Evolutionary conservation across 64 coral and sea anemone species (phyloP).

Genomic region (Montipora cactus): DNA sequence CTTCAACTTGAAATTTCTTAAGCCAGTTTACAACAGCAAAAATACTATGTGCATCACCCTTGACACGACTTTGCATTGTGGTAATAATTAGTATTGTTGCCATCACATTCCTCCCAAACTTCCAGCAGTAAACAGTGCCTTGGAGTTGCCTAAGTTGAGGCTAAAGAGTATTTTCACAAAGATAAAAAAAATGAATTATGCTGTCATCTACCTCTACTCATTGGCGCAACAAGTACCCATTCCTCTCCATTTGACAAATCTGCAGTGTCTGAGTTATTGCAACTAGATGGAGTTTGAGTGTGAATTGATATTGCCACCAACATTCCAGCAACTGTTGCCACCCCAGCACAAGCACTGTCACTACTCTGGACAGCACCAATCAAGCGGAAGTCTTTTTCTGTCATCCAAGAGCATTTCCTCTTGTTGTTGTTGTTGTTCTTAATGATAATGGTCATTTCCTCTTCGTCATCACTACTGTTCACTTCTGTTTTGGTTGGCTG

Average conservation of each 20-base stretch:
- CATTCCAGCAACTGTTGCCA: constrained; percentile 65
- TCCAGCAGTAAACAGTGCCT: too few species aligned
- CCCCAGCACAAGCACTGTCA: constrained; percentile 87
- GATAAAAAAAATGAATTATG: too few species aligned
- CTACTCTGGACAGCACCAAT: constrained; percentile 77
- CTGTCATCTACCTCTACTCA: constrained; percentile 79
- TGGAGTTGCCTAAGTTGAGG: too few species aligned
- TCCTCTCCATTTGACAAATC: constrained; percentile 84
- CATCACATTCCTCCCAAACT: too few species aligned
- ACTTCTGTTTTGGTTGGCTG: constrained; percentile 44
- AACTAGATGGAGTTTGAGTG: constrained; percentile 30
- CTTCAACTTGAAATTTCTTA: too few species aligned
- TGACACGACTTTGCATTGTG: too few species aligned
- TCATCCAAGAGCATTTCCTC: constrained; percentile 58
- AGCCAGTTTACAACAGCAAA: too few species aligned
- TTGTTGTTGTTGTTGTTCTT: constrained; percentile 79
- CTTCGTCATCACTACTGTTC: constrained; percentile 72
- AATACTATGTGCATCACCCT: too few species aligned
- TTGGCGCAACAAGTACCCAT: constrained; percentile 84
- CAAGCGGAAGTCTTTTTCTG: constrained; percentile 52
- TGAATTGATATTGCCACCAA: constrained; percentile 89
- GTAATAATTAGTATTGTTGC: too few species aligned
- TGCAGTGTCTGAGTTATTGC: constrained; percentile 73
- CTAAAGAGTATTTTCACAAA: too few species aligned
- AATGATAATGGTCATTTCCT: constrained; percentile 31